Evolutionary conservation across 2,797 vertebrate genomes (phyloP), one percentile per base, ranked within the genome.

Genomic region (Characodon lateralis): DNA sequence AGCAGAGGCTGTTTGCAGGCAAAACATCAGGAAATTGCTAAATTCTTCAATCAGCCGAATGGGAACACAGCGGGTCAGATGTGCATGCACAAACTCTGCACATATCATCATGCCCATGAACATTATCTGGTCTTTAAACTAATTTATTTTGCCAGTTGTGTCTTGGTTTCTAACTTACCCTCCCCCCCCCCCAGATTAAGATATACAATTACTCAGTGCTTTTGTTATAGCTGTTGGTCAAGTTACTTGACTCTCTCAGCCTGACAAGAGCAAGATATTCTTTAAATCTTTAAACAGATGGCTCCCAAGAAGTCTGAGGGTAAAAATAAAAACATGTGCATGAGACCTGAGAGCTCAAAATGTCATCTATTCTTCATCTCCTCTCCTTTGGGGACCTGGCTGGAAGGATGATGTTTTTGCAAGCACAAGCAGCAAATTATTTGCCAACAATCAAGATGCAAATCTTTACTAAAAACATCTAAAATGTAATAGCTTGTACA

Each of bases 221-320:
- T 74, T 85, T 8, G 10, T 76, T 80, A 76, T 73, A 69, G 79
- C 79, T 81, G 79, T 79, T 68, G 85, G 87, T 89, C 87, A 89
- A 89, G 85, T 81, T 80, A 78, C 84, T 87, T 46, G 24, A 41
- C 80, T 82, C 78, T 81, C 66, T 71, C 79, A 31, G 77, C 74
- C 88, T 87, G 81, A 83, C 65, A 77, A 90, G 77, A 78, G 81
- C 66, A 77, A 90, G 85, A 85, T 93, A 85, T 92, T 94, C 85
- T 84, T 89, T 91, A 92, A 95, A 93, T 92, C 88, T 92, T 94
- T 93, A 80, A 92, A 88, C 91, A 94, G 92, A 94, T 85, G 83
- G 89, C 79, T 93, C 87, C 87, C 80, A 82, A 90, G 87, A 87
- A 87, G 88, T 87, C 83, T 88, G 83, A 84, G 88, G 87, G 89